Evolutionary conservation across 1,140 invertebrate species (phyloP).

Genomic region (Musca vetustissima): DNA sequence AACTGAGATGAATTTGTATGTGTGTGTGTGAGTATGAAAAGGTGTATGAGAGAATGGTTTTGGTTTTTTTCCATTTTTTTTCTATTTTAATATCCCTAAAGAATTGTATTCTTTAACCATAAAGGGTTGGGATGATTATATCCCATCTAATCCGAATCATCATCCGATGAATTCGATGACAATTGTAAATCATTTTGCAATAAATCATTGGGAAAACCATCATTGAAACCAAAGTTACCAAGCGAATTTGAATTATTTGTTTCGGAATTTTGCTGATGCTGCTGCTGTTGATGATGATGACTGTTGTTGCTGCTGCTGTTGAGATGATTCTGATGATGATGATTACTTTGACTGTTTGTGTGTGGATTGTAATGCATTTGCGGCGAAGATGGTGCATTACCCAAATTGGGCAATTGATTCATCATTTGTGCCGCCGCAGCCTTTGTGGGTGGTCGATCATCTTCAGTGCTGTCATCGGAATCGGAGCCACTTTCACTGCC

Average conservation of each 20-base stretch:
- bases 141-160: constrained; percentile 42
- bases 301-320: background rate
- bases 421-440: constrained; percentile 19
- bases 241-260: too few relatives aligned
- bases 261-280: constrained; percentile 1
- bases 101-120: too few relatives aligned
- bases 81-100: too few relatives aligned
- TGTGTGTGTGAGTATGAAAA: too few relatives aligned
- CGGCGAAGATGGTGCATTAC: constrained; percentile 40
- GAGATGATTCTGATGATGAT: background rate
- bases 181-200: constrained; percentile 72
- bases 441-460: constrained; percentile 43
- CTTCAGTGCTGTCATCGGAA: constrained; percentile 51
- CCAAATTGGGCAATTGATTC: constrained; percentile 19
- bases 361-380: constrained; percentile 17
- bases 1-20: too few relatives aligned
- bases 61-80: too few relatives aligned
- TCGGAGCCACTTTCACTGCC: constrained; percentile 57
- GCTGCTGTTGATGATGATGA: background rate
- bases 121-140: too few relatives aligned
- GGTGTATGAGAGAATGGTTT: too few relatives aligned
- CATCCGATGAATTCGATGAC: constrained; percentile 57
- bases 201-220: constrained; percentile 60
- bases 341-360: background rate
- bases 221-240: constrained; percentile 34